These are phyloP conservation scores for Platalea minor DNA, from an alignment of 2,797 vertebrate genomes.

Conservation along the genomic window DNA sequence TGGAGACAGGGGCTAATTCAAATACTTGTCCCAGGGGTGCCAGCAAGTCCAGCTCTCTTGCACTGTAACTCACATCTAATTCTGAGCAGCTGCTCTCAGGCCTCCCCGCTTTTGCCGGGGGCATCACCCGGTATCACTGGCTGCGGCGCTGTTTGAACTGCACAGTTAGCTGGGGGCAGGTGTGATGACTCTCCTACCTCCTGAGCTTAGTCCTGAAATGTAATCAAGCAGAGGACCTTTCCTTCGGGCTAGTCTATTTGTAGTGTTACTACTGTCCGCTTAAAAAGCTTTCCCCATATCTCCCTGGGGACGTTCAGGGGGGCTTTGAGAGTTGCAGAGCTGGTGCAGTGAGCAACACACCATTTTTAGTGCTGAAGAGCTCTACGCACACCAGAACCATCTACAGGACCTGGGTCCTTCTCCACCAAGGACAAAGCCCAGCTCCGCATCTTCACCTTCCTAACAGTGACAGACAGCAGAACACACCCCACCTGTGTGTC, in stretches of 20 bases:
- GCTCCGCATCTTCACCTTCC: background rate
- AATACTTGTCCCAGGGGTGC: background rate
- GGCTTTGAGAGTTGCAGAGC: background rate
- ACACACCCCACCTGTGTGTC: conserved; percentile 85
- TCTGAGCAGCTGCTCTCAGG: fast-evolving
- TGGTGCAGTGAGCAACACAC: background rate
- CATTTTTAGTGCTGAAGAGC: background rate
- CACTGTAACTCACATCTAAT: no score
- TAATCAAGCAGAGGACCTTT: background rate
- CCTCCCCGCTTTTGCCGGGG: background rate
- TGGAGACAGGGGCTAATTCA: background rate
- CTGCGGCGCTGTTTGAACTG: background rate
- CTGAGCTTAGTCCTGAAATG: background rate
- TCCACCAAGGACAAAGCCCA: background rate
- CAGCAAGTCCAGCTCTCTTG: background rate
- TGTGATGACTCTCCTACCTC: background rate
- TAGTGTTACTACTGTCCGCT: background rate
- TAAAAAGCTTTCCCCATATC: background rate
- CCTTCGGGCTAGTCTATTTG: background rate
- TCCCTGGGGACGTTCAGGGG: background rate
- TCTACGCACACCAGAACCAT: background rate
- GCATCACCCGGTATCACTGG: background rate
- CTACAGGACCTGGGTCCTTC: background rate
- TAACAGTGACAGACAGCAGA: background rate
- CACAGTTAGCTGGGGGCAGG: fast-evolving